Percentiles rank a stretch among this genome's conserved stretches.
phyloP scores from a whole-genome alignment of 1,140 invertebrate species.

The Sarcophaga bullata region DNA sequence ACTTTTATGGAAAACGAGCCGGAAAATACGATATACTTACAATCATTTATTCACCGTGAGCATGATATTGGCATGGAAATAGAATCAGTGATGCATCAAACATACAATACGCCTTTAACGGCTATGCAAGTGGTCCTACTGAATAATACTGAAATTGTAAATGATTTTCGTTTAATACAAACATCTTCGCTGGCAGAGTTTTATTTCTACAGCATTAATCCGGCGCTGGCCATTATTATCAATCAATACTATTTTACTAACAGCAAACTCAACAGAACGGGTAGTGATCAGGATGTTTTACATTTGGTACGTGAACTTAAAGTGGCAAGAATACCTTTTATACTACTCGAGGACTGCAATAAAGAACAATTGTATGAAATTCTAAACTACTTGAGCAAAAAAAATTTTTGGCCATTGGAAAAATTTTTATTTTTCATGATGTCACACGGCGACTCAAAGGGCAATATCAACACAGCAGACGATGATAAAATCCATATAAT shows the following conservation, averaged over 20 bases:
- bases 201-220: background rate
- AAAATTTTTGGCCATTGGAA: background rate
- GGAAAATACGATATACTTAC: background rate
- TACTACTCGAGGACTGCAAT: background rate
- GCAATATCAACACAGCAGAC: background rate
- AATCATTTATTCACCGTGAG: background rate
- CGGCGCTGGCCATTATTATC: background rate
- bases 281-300: background rate
- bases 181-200: background rate
- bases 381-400: background rate
- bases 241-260: constrained; percentile 16
- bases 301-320: background rate
- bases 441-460: background rate
- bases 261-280: background rate
- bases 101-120: background rate
- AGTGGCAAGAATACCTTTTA: background rate
- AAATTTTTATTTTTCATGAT: background rate
- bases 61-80: too few species aligned
- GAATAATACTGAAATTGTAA: background rate
- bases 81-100: background rate
- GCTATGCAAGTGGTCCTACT: background rate
- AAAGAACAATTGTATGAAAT: background rate
- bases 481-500: background rate
- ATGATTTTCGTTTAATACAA: background rate
- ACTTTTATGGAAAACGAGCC: too few species aligned